Percentiles rank a stretch among this genome's conserved stretches.
Evolutionary conservation across 2,113 vertebrate genomes (phyloP).

Genomic region (Colistium nudipinnis): DNA sequence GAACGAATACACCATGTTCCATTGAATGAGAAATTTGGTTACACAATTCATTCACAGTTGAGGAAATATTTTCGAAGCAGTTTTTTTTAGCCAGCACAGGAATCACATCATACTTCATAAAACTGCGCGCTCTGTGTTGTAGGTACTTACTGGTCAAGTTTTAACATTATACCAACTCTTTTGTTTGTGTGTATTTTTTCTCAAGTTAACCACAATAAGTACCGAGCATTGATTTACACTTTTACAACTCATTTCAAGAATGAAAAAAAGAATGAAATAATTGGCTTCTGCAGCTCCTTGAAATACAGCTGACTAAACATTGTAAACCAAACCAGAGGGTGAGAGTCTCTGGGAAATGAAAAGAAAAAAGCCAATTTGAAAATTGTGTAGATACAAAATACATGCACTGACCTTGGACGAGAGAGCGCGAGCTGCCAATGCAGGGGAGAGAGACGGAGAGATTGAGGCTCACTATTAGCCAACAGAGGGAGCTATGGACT

Average conservation of each 20-base stretch:
- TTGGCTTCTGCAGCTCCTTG: not conserved
- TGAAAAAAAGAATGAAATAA: too few relatives aligned
- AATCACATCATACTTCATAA: not conserved
- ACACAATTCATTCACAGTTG: too few relatives aligned
- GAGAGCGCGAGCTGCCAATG: not conserved
- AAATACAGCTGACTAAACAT: not conserved
- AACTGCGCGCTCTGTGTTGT: not conserved
- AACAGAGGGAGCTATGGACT: constrained; percentile 79
- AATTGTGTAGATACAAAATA: not conserved
- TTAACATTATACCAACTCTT: not conserved
- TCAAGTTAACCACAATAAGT: too few relatives aligned
- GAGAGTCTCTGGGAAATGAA: not conserved
- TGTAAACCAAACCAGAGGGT: not conserved
- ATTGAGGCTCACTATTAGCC: constrained; percentile 56
- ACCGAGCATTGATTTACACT: too few relatives aligned
- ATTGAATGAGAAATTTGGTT: too few relatives aligned
- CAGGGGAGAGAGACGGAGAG: constrained; percentile 13
- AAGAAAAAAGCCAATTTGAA: not conserved
- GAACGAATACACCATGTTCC: too few relatives aligned
- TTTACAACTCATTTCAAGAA: too few relatives aligned
- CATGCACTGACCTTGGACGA: constrained; percentile 5
- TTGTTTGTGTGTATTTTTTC: not conserved
- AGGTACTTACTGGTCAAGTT: too few relatives aligned
- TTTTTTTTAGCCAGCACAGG: not conserved
- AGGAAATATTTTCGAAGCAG: not conserved